Conservation (phyloP, 2,888 invertebrate species). For the Herminia tarsipennalis region DNA sequence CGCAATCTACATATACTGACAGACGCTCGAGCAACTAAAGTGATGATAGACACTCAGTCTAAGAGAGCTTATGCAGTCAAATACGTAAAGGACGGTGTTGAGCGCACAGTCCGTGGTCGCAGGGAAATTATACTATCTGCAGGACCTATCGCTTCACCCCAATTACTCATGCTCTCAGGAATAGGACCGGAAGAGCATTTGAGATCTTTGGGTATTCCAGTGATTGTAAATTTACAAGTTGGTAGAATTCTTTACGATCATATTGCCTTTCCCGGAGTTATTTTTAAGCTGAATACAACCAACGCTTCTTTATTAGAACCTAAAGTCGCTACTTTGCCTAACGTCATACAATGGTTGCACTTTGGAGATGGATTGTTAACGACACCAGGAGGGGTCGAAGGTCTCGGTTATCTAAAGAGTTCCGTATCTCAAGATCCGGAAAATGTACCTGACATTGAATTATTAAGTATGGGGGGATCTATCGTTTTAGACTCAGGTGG, state of each 20-base stretch:
- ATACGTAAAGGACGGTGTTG: constrained; percentile 84
- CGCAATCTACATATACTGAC: constrained; percentile 86
- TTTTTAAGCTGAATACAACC: constrained; percentile 74
- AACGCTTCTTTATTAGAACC: constrained; percentile 74
- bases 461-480: constrained; percentile 87
- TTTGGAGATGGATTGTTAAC: constrained; percentile 85
- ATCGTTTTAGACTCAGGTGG: constrained; percentile 86
- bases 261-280: constrained; percentile 81
- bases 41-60: constrained; percentile 79
- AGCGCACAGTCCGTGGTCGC: constrained; percentile 85
- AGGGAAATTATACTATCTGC: constrained; percentile 94
- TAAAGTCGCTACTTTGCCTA: constrained; percentile 71
- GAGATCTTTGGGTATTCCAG: constrained; percentile 84
- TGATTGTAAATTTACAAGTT: constrained; percentile 87
- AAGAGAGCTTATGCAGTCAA: constrained; percentile 90
- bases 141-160: constrained; percentile 95
- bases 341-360: constrained; percentile 76
- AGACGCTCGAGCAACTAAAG: constrained; percentile 71
- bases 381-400: constrained; percentile 88
- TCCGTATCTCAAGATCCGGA: constrained; percentile 81
- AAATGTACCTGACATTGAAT: constrained; percentile 88
- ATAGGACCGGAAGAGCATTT: constrained; percentile 86
- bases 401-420: constrained; percentile 87
- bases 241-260: constrained; percentile 89
- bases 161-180: constrained; percentile 96